Evolutionary conservation across 1,140 invertebrate species (phyloP), one percentile per base, ranked within the genome.

Genomic region (Thaumatotibia leucotreta): DNA sequence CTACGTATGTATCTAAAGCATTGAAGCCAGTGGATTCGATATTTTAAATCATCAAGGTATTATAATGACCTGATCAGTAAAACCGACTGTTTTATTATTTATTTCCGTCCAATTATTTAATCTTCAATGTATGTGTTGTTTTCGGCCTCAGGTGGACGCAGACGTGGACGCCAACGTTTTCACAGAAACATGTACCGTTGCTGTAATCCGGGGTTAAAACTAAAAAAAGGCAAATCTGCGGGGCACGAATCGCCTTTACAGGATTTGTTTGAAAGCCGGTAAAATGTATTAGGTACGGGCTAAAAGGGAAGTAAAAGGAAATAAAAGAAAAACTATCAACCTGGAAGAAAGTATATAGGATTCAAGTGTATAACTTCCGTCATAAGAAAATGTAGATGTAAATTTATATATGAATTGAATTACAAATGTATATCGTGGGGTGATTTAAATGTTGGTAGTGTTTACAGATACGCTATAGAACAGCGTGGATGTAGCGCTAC

Each of bases 141-240:
- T 20, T 39, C 39, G 14, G 20, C 17, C 39, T 45, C 39, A 20
- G 39, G 39, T 45, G 39, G 14, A 39, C 39, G 17, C 5, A 9
- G 39, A n/a, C n/a, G n/a, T n/a, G n/a, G n/a, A n/a, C n/a, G n/a
- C n/a, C 29, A 24, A 29, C 29, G 14, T 27, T n/a, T 11, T 23
- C 23, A n/a, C 6, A 58, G 52, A 14, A 2, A 58, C 52, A 58
- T 27, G 52, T 27, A 58, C 23, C 24, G 11, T 54, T n/a, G 50
- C 20, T 58, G 52, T 58, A 58, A 58, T 58, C 52, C 27, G 27
- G 52, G 50, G 23, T 58, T 58, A 58, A 58, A 31, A 58, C 23
- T 27, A 58, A 24, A 27, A 39, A 58, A 58, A 58, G 50, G 27
- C 23, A 58, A 58, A 58, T 14, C 52, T 4, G 24, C 23, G 52